phyloP scores from a whole-genome alignment of 2,797 vertebrate species.

The Lithobates sylvaticus region DNA sequence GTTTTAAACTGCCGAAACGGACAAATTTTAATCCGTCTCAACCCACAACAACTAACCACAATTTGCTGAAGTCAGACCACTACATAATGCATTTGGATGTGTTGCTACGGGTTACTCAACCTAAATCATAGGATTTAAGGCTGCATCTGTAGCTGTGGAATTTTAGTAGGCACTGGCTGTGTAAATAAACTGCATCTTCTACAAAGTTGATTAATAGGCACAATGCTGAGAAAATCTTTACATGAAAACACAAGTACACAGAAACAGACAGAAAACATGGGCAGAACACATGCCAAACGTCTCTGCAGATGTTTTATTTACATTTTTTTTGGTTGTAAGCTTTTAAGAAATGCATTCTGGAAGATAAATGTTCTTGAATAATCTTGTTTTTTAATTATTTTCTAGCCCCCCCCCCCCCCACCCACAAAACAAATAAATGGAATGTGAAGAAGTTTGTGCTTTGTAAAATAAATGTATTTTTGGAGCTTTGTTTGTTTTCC shows the following conservation, averaged over 20 bases:
- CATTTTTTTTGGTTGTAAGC: constrained; percentile 4
- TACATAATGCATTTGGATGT: too few species aligned
- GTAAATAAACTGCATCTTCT: neutral
- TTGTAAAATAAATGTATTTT: constrained; percentile 11
- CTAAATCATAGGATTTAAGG: neutral
- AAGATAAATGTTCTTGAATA: constrained; percentile 11
- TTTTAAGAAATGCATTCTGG: neutral
- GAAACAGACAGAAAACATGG: constrained; percentile 5
- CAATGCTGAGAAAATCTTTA: constrained; percentile 8
- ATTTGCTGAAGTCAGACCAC: too few species aligned
- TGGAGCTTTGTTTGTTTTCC: constrained; percentile 36
- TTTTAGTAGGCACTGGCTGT: neutral
- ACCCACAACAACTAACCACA: too few species aligned
- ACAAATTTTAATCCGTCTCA: too few species aligned
- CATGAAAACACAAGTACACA: constrained; percentile 26
- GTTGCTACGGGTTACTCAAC: neutral
- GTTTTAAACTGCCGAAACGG: neutral
- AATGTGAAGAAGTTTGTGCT: constrained; percentile 27
- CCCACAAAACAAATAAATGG: neutral
- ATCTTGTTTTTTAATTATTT: neutral
- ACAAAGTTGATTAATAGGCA: constrained; percentile 6
- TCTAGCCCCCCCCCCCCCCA: neutral
- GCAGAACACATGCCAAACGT: neutral
- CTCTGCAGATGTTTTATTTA: constrained; percentile 10
- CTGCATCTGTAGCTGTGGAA: neutral